Conservation (phyloP, 1,140 invertebrate genomes). For the Rhagoletis zephyria region DNA sequence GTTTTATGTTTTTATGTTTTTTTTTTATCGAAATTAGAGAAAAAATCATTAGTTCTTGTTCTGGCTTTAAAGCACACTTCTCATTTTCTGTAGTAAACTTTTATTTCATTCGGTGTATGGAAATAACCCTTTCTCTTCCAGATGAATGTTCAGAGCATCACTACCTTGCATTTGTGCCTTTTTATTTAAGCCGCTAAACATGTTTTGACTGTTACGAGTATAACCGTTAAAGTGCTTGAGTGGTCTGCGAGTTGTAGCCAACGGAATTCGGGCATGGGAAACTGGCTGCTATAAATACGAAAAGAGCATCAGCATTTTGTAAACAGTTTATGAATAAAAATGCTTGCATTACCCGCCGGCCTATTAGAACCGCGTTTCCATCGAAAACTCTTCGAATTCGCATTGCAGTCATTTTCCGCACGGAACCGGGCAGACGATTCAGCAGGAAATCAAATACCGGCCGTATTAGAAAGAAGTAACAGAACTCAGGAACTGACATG, state of each 20-base stretch:
- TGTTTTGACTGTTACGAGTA: neutral
- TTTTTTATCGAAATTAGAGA: too few relatives aligned
- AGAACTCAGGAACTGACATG: constrained; percentile 81
- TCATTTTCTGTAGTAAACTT: neutral
- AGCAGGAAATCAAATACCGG: constrained; percentile 68
- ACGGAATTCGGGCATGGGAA: neutral
- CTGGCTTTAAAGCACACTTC: too few relatives aligned
- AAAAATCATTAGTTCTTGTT: too few relatives aligned
- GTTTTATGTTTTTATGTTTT: too few relatives aligned
- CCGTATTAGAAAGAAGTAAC: constrained; percentile 78
- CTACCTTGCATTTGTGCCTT: neutral
- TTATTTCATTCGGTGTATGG: neutral
- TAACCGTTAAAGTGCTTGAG: neutral
- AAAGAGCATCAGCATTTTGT: neutral
- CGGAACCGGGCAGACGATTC: neutral
- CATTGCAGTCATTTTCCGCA: neutral
- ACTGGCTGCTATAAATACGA: neutral
- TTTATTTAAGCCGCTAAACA: neutral
- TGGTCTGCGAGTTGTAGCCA: neutral
- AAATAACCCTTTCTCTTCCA: constrained; percentile 1
- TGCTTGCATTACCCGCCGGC: neutral
- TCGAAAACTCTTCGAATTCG: neutral
- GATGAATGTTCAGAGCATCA: neutral
- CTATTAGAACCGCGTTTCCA: neutral
- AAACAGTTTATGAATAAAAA: neutral